Base-by-base conservation (phyloP, 2,888 invertebrate genomes). In the Ichneumoninae sp. region DNA sequence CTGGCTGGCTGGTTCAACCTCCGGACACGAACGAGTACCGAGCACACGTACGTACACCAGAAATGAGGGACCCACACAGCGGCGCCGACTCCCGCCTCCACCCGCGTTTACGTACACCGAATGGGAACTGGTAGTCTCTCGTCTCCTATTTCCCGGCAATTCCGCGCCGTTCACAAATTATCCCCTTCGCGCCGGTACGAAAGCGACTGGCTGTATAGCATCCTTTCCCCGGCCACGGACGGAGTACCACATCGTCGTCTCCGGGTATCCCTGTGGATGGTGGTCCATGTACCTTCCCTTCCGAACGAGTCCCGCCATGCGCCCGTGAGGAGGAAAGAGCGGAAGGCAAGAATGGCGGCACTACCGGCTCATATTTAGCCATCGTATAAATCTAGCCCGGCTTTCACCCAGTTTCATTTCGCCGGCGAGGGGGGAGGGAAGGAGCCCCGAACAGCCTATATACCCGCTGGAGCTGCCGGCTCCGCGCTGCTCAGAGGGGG, bases 281-380 rank as follows among this genome's bases (percentile, higher is more conserved):
- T 71, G 50, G n/a, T 78, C 50, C 62, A 66, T 74, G 44, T 47
- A 40, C 54, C 54, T 69, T n/a, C 40, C 65, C 44, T 52, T 66
- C 44, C 77, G 60, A 44, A 47, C 33, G 40, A 62, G 16, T 54
- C 33, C 22, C 26, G 50, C 44, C 44, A 33, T 26, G 47, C 33
- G 52, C 54, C 16, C 19, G 30, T 16, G 57, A 68, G 40, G 40
- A 47, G 40, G 68, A 60, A 70, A 22, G 36, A 79, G 87, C 86
- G 82, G 52, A 79, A 80, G 72, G 62, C 82, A 82, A 82, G 82
- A 88, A 86, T 82, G 72, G 79, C 79, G 82, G 66, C 68, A 71
- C 72, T 65, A 83, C 74, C 76, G 82, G 80, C 84, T 90, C 89
- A 88, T 88, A 91, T 90, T 90, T 88, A 90, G 89, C 79, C 82